Evolutionary conservation across 2,113 vertebrate genomes (phyloP), one percentile per base, ranked within the genome.

Genomic region (Gymnobelideus leadbeateri): DNA sequence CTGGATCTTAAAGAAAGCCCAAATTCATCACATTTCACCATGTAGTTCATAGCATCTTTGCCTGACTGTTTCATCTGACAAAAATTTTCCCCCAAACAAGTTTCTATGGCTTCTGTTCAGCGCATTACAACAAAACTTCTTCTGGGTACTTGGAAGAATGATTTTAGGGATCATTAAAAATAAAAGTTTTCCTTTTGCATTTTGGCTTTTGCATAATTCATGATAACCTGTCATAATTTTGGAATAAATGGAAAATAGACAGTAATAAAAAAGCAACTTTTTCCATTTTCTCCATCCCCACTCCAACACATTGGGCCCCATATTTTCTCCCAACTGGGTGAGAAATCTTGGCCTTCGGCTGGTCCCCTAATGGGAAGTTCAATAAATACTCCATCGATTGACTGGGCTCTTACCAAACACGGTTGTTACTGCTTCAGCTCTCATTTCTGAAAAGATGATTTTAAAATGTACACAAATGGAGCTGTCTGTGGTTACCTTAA

Each of bases 401-500:
- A 51, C 8, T 21, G 24, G 23, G 19, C 28, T 94, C 91, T 55
- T 92, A 6, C 68, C 91, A 91, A 52, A 84, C 51, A 89, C 6
- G 8, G 28, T 0, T 11, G 54, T 50, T 68, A 31, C 16, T 8
- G 14, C 37, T 19, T 37, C 37, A 77, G 61, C 61, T n/a, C 61
- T 77, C 61, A n/a, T 77, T 77, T 77, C 61, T 77, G 89, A 91
- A 92, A 93, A 47, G 89, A 91, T 55, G 89, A 94, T 37, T 90
- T 51, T 93, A 84, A 43, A 93, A 28, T 51, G n/a, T 55, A 46
- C 26, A 57, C 43, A 54, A 92, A 93, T 92, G 94, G 93, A 50
- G 50, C 96, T 97, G 97, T 96, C 93, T 94, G 93, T 90, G 96
- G 93, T 92, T 93, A 96, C 84, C 57, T 97, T 97, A 89, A 93